phyloP scores from a whole-genome alignment of 2,888 invertebrate genomes.

The Cataglyphis livida region DNA sequence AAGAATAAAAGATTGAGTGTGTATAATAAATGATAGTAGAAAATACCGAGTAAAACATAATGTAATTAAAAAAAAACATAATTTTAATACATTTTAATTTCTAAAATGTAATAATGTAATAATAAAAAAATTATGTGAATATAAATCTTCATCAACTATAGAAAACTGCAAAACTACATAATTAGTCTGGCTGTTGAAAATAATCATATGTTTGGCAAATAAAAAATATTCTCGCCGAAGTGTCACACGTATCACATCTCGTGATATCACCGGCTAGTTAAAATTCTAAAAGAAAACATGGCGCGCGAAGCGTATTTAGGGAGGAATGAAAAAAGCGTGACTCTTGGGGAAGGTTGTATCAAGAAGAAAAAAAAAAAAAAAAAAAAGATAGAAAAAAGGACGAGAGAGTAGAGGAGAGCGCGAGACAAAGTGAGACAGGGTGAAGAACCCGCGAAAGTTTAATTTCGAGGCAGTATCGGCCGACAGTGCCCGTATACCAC shows the following conservation, averaged over 20 bases:
- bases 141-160: background rate
- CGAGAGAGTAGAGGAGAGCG: conserved; percentile 19
- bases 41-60: background rate
- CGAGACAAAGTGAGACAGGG: conserved; percentile 41
- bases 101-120: background rate
- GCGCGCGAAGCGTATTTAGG: conserved; percentile 41
- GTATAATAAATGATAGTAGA: background rate
- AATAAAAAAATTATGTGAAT: background rate
- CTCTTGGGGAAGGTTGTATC: conserved; percentile 44
- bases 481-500: conserved; percentile 65
- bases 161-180: background rate
- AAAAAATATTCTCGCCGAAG: conserved; percentile 13
- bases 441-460: conserved; percentile 76
- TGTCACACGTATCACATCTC: background rate
- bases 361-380: conserved; percentile 29
- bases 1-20: background rate
- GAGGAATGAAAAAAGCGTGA: conserved; percentile 45
- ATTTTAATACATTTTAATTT: conserved; percentile 15
- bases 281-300: conserved; percentile 39
- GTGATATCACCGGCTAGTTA: conserved; percentile 17
- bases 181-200: conserved; percentile 11
- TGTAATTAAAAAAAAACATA: background rate
- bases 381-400: background rate
- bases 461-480: conserved; percentile 79
- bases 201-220: background rate